Conservation (phyloP, 2,113 vertebrate genomes). For the Chionomys nivalis region DNA sequence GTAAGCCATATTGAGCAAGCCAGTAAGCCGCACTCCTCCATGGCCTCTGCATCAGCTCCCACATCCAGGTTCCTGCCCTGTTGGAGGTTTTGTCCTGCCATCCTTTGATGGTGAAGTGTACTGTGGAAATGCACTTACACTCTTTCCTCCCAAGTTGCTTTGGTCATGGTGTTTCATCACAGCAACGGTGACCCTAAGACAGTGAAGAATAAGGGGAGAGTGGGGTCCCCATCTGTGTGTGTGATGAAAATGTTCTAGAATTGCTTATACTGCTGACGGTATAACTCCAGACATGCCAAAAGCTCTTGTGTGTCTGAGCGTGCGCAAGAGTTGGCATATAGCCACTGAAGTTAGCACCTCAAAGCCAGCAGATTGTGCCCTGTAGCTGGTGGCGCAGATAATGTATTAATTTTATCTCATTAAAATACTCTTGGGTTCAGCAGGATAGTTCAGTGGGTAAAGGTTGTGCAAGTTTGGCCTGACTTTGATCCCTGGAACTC, state of each 20-base stretch:
- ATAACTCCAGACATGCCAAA: neutral
- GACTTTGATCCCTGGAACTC: neutral
- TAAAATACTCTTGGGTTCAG: neutral
- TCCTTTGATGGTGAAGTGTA: neutral
- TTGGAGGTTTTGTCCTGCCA: neutral
- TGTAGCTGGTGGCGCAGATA: neutral
- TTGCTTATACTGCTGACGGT: neutral
- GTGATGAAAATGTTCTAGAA: neutral
- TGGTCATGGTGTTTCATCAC: neutral
- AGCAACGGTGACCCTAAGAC: neutral
- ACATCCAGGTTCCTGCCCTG: neutral
- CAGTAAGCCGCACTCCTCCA: neutral
- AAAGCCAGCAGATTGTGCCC: neutral
- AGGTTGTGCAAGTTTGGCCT: neutral
- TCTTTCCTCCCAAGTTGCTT: neutral
- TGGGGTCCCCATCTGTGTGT: neutral
- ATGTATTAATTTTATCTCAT: neutral
- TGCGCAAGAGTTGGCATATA: fast-evolving
- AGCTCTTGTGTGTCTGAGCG: neutral
- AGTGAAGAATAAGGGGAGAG: no score
- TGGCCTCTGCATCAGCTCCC: neutral
- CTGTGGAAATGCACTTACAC: neutral
- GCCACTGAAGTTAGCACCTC: no score
- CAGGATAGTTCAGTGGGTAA: neutral
- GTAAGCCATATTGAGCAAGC: neutral